phyloP scores from a whole-genome alignment of 2,113 vertebrate genomes.

The Crotophaga sulcirostris region DNA sequence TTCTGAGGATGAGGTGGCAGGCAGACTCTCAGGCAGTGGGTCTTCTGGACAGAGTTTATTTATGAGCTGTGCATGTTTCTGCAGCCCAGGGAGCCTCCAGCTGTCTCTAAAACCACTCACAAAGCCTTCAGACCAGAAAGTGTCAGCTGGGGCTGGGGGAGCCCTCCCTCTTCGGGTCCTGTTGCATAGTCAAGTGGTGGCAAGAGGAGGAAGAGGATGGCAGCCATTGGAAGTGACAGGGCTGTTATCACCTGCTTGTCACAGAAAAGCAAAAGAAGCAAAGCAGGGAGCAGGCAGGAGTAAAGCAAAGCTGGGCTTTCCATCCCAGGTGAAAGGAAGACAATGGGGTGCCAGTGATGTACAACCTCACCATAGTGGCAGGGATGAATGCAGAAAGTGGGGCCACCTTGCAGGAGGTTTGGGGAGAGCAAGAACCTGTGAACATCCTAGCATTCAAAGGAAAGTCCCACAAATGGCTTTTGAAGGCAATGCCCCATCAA shows the following conservation, averaged over 20 bases:
- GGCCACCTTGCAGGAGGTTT: background rate
- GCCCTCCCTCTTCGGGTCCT: background rate
- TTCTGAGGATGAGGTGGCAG: background rate
- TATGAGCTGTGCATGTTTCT: background rate
- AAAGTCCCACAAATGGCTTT: background rate
- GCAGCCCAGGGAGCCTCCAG: background rate
- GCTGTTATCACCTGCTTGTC: background rate
- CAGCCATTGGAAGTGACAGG: background rate
- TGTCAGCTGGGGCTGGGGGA: slow-evolving; percentile 15
- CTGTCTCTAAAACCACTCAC: slow-evolving; percentile 6
- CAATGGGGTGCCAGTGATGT: background rate
- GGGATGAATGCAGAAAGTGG: rapidly evolving
- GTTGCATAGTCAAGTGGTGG: background rate
- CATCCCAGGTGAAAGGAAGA: background rate
- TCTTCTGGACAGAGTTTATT: background rate
- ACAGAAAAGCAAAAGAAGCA: background rate
- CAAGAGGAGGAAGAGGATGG: background rate
- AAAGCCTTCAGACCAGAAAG: background rate
- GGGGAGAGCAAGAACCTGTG: background rate
- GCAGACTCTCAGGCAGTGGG: background rate
- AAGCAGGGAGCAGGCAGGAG: background rate
- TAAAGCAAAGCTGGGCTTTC: background rate
- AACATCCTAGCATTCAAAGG: background rate
- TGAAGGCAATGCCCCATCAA: background rate
- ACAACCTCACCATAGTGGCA: background rate